phyloP scores from a whole-genome alignment of 1,140 invertebrate genomes.

The Protaetia brevitarsis region DNA sequence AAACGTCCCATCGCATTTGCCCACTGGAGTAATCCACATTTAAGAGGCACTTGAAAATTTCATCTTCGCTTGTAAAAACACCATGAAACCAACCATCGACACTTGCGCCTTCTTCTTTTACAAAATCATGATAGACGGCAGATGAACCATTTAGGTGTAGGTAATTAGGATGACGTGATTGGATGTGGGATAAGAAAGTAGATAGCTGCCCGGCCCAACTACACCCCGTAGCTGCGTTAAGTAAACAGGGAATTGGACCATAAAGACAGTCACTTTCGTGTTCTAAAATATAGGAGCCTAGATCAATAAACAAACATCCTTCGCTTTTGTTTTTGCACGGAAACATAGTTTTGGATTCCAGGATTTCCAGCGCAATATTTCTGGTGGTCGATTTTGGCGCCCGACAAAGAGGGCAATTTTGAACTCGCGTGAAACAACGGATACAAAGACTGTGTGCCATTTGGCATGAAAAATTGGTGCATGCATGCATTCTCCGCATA shows the following conservation, averaged over 20 bases:
- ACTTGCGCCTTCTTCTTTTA: neutral
- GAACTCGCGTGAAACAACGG: constrained; percentile 63
- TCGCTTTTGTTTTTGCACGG: constrained; percentile 28
- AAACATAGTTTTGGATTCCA: constrained; percentile 28
- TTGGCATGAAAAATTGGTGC: constrained; percentile 73
- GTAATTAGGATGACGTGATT: too few species aligned
- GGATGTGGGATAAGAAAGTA: constrained; percentile 16
- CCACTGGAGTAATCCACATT: neutral
- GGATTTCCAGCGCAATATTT: constrained; percentile 67
- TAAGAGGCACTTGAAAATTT: constrained; percentile 17
- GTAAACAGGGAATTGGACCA: constrained; percentile 25
- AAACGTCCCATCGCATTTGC: constrained; percentile 3
- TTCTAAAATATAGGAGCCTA: constrained; percentile 17
- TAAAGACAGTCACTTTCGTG: constrained; percentile 29
- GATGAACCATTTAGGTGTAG: too few species aligned
- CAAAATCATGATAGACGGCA: constrained; percentile 25
- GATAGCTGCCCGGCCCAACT: constrained; percentile 23
- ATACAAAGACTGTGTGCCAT: constrained; percentile 75
- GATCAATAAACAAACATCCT: constrained; percentile 24
- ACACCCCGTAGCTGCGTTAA: constrained; percentile 25
- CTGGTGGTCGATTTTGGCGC: constrained; percentile 66
- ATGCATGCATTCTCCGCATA: constrained; percentile 73
- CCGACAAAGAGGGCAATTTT: constrained; percentile 72
- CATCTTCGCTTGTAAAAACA: constrained; percentile 15
- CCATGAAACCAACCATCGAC: neutral